Base-by-base conservation (phyloP, 2,113 vertebrate species). In the Onychorhynchus coronatus region DNA sequence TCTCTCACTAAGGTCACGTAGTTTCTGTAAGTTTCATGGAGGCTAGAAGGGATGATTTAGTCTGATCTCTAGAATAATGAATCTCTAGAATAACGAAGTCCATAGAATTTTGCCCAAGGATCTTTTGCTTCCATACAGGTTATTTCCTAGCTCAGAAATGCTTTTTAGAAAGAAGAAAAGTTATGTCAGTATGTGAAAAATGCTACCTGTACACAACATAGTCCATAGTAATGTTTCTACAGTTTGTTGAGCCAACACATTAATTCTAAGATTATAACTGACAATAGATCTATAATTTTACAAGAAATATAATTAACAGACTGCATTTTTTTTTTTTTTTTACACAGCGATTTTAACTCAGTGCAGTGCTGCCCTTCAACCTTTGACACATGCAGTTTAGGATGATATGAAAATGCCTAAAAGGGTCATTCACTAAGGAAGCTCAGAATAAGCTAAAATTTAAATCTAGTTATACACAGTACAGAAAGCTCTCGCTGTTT, bases 401-500 rank as follows among this genome's bases (percentile, higher is more conserved):
- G 59, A 16, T 74, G 41, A 55, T 75, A 53, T 33, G 46, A 90
- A 70, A 87, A 53, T 56, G 20, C 9, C 67, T 93, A 12, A 75
- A 88, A 62, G 13, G 28, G 55, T 66, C 35, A 16, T 30, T 56
- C 35, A 31, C 31, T 13, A 30, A 58, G 39, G 21, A 13, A 91
- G 42, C 56, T 87, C 42, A 63, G 42, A 78, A 76, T 70, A 59
- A 86, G 39, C 63, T 61, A 59, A 78, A 18, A 41, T 73, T 46
- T 53, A 90, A 90, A 91, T 96, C 68, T 79, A 46, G 79, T 91
- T 91, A 77, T 53, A 37, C 13, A 56, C 46, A 94, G 88, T n/a
- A 81, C 52, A 87, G 88, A 71, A 93, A 93, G 73, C 73, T 89
- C 65, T 97, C 37, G 0, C 41, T 79, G 37, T 85, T 93, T 63